Conservation (phyloP, 2,888 invertebrate species). For the Pyralis farinalis region DNA sequence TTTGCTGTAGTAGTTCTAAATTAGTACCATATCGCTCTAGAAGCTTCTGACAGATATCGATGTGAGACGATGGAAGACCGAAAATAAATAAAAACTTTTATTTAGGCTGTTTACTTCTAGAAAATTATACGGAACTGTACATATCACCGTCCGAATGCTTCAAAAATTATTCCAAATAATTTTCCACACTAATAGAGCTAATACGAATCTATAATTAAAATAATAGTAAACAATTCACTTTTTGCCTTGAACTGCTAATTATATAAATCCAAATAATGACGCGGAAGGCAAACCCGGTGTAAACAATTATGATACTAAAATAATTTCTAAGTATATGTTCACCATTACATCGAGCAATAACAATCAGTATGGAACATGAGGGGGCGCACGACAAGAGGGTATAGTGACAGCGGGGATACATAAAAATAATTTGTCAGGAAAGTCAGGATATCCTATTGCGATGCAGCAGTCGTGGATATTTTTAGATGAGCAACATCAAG, state of each 20-base stretch:
- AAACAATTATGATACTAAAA: background rate
- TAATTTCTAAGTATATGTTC: slow-evolving; percentile 4
- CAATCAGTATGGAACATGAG: slow-evolving; percentile 22
- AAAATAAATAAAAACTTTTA: no score
- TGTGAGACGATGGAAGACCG: no score
- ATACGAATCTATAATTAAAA: no score
- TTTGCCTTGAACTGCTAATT: background rate
- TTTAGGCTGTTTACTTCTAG: no score
- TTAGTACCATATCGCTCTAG: no score
- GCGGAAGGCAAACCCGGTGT: background rate
- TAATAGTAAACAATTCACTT: no score
- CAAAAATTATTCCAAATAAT: no score
- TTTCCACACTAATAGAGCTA: no score
- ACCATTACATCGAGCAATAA: slow-evolving; percentile 13
- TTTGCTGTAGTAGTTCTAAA: no score
- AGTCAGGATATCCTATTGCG: slow-evolving; percentile 75
- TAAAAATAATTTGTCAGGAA: slow-evolving; percentile 78
- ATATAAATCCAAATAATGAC: background rate
- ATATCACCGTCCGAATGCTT: no score
- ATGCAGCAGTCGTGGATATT: slow-evolving; percentile 34
- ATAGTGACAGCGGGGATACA: slow-evolving; percentile 46
- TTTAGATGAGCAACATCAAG: slow-evolving; percentile 16
- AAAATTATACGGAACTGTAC: no score
- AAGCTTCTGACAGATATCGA: no score
- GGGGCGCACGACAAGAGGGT: slow-evolving; percentile 28